Evolutionary conservation across 2,113 vertebrate species (phyloP), one percentile per base, ranked within the genome.

Genomic region (Takifugu bimaculatus): DNA sequence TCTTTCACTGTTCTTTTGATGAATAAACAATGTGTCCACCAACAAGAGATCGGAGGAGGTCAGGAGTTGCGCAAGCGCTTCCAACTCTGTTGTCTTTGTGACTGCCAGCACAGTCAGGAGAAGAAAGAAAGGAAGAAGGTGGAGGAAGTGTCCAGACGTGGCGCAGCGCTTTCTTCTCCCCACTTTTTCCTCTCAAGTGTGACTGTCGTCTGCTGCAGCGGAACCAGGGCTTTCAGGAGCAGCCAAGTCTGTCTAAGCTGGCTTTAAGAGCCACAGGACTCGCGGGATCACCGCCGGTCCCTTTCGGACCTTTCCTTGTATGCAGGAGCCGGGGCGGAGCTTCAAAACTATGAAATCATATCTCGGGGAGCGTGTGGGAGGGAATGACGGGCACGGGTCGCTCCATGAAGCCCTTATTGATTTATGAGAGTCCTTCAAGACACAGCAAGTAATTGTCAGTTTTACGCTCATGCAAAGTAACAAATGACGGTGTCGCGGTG

Each of bases 361-460:
- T 83, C 81, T 82, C 68, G 80, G 49, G 25, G 62, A 66, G 63
- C 12, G 44, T 4, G 44, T 13, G 44, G 44, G 44, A 12, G 10
- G 44, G 14, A 13, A n/a, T 4, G 45, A 14, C 13, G 45, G 12
- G 45, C n/a, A 80, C 78, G 85, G 87, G 78, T 83, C 80, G 75
- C 80, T 85, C 75, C 45, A 72, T 86, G 83, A 82, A 68, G 71
- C 83, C 75, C 3, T 66, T 81, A 82, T 78, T 80, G 86, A 82
- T 85, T 74, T 73, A 52, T 56, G 56, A 12, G 63, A 26, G 60
- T 59, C 73, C 59, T 35, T 2, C 13, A 32, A 60, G 82, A 88
- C 82, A 78, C 50, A 50, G 75, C 65, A 70, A 62, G 79, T 83
- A 82, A 88, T 86, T 78, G 63, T 73, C 63, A 69, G 69, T 82